Evolutionary conservation across 1,140 invertebrate species (phyloP), one percentile per base, ranked within the genome.

Genomic region (Micrasema minimum): DNA sequence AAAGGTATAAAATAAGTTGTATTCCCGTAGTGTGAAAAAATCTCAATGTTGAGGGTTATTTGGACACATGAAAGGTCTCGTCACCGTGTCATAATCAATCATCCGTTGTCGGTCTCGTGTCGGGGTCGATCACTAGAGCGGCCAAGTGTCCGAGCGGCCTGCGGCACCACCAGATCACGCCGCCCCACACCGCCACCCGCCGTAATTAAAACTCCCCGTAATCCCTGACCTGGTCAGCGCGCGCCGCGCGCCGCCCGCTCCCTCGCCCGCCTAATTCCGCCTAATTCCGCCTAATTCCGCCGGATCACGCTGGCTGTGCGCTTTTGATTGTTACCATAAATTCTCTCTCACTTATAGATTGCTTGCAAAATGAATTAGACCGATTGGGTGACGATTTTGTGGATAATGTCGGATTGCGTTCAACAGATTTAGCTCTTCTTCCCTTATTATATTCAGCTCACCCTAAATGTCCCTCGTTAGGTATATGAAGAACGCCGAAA

Each of bases 141-240:
- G n/a, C n/a, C n/a, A n/a, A n/a, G n/a, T n/a, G n/a, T n/a, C n/a
- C n/a, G n/a, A n/a, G n/a, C 26, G 26, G 2, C 26, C 26, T 31
- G 26, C 26, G 7, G 7, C n/a, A 16, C 46, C 46, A 22, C 46
- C n/a, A 20, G 46, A 20, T 45, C 43, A 45, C 43, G 1, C 46
- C 46, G n/a, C 10, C 18, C 46, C 46, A 16, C 22, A 26, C 26
- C 26, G 50, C 26, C 50, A 14, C n/a, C 50, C 50, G 23, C 23
- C 14, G 20, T 26, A 53, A 26, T 53, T 26, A 53, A 53, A 53
- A 53, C 10, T n/a, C n/a, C 2, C 50, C 12, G 23, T 26, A 53
- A 53, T 53, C 50, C 50, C 46, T 48, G 46, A 48, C 46, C 46
- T 22, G 16, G 46, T 48, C 26, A 48, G n/a, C 11, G 41, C 3